Evolutionary conservation across 2,888 invertebrate genomes (phyloP), one percentile per base, ranked within the genome.

Genomic region (Philereme transversata): DNA sequence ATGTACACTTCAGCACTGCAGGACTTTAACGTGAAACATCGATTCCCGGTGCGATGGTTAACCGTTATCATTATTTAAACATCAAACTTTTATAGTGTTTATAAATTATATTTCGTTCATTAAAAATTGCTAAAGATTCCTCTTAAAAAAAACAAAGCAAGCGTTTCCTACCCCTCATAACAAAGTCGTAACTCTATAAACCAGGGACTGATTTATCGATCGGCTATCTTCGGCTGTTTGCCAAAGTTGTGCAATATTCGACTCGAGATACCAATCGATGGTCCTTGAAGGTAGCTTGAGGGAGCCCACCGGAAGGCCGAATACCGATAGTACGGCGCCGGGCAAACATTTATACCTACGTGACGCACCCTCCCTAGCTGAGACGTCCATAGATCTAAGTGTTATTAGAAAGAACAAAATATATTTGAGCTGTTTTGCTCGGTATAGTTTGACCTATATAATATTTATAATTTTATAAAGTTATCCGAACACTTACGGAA

Each of bases 261-360:
- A 47, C 73, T 74, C 77, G 75, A 86, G 85, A 86, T 86, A 77
- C 79, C 78, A 84, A 85, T 89, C 87, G 87, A 88, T 87, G 86
- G 87, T 78, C 83, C 88, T 90, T 84, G 85, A 72, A 78, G 80
- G 81, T 79, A 77, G 73, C 73, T 76, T 71, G 73, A 64, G 69
- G 77, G 78, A 73, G 74, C 74, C 70, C 72, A 77, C 81, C 85
- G 84, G 84, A 86, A 85, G 82, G 71, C 75, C 76, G 77, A 82
- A 79, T 81, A 77, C 82, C 81, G 83, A 83, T 82, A 81, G 83
- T 75, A 78, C 72, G 51, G 71, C 72, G 74, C 73, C 79, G 75
- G 74, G 81, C 82, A 86, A 90, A 88, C 86, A 88, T 87, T 87
- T 84, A 82, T 77, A 88, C 90, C 88, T 88, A 88, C 90, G 88